Evolutionary conservation across 2,113 vertebrate genomes (phyloP).

Genomic region (Malurus cyaneus): DNA sequence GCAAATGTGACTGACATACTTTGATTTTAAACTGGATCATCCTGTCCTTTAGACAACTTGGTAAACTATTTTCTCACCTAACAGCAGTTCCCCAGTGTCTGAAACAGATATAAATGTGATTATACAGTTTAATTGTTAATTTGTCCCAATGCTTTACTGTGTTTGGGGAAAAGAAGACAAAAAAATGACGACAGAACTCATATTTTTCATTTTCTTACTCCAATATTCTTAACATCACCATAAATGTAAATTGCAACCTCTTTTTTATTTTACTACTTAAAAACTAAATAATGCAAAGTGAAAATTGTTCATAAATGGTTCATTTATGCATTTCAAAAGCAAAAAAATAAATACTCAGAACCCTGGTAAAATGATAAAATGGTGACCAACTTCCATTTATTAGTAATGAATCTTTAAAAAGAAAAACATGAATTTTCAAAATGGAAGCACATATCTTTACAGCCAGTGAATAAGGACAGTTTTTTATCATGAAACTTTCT

Average conservation of each 20-base stretch:
- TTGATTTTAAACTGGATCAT: not conserved
- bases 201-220: not conserved
- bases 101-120: not conserved
- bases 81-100: not conserved
- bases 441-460: not conserved
- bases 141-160: not conserved
- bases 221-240: not conserved
- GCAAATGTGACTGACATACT: not conserved
- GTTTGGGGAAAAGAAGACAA: not conserved
- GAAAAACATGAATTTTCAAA: not conserved
- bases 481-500: not conserved
- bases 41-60: not conserved
- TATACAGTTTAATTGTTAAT: not conserved
- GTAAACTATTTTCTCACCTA: not conserved
- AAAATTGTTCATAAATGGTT: not conserved
- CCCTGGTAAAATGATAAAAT: not conserved
- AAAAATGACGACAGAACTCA: rapidly evolving
- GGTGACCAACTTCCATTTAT: not conserved
- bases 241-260: rapidly evolving
- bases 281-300: not conserved
- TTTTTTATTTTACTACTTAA: not conserved
- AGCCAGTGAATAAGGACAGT: not conserved
- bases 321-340: not conserved
- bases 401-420: not conserved
- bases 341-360: not conserved